Evolutionary conservation across 2,113 vertebrate genomes (phyloP).

Genomic region (Amblyopsis rosae): DNA sequence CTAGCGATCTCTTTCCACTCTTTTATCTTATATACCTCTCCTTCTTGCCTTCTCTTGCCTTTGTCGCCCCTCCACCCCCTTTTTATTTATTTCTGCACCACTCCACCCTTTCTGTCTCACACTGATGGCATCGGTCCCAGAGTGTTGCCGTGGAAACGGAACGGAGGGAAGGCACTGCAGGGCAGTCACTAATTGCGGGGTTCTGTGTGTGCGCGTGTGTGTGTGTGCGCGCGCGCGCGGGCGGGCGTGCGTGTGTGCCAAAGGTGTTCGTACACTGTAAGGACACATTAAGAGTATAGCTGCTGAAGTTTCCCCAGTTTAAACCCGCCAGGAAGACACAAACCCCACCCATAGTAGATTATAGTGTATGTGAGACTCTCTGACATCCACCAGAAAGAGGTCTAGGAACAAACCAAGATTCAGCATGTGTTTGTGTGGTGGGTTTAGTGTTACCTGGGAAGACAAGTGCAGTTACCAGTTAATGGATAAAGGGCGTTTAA

Average conservation of each 20-base stretch:
- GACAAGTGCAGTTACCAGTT: no score
- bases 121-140: conserved; percentile 60
- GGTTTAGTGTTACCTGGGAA: no score
- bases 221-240: not conserved
- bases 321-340: not conserved
- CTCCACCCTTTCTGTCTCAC: conserved; percentile 40
- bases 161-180: conserved; percentile 36
- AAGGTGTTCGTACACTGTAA: not conserved
- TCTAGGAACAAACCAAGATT: not conserved
- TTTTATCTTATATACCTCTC: conserved; percentile 32
- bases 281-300: not conserved
- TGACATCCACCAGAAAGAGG: not conserved
- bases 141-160: conserved; percentile 68
- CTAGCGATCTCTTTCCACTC: conserved; percentile 33
- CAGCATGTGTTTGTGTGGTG: not conserved
- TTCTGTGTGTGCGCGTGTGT: conserved; percentile 30
- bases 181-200: conserved; percentile 52
- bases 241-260: not conserved
- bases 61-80: no score
- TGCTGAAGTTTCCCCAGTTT: not conserved
- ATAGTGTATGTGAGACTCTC: no score
- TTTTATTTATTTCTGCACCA: not conserved
- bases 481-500: no score
- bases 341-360: no score
- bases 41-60: not conserved